phyloP scores from a whole-genome alignment of 2,797 vertebrate genomes.

The Todus mexicanus region DNA sequence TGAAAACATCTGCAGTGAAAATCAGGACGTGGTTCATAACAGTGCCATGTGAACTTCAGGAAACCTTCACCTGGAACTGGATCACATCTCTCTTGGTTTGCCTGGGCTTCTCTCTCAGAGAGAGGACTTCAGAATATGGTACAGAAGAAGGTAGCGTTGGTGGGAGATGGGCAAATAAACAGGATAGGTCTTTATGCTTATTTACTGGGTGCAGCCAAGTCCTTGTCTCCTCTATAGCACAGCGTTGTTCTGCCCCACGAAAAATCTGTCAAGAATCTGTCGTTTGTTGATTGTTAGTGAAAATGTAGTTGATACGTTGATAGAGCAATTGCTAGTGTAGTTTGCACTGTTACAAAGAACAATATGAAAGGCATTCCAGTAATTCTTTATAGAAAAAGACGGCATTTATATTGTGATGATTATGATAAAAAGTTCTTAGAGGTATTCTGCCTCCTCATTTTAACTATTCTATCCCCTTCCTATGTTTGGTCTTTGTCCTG shows the following conservation, averaged over 20 bases:
- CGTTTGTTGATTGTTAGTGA: not conserved
- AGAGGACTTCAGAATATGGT: not conserved
- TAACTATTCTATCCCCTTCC: not conserved
- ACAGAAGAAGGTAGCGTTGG: not conserved
- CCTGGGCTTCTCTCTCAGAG: not conserved
- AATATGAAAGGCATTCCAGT: not conserved
- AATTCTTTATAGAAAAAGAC: not conserved
- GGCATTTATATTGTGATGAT: too few relatives aligned
- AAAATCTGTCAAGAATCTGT: not conserved
- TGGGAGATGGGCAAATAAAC: not conserved
- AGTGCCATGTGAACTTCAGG: not conserved
- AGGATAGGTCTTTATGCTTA: not conserved
- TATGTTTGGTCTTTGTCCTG: not conserved
- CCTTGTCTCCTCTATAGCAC: not conserved
- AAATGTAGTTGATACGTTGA: not conserved
- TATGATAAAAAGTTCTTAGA: too few relatives aligned
- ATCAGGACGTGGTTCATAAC: not conserved
- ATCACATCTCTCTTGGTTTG: not conserved
- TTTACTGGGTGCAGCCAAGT: not conserved
- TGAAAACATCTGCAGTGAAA: not conserved
- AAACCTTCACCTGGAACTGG: not conserved
- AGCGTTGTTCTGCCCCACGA: not conserved
- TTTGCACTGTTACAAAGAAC: not conserved
- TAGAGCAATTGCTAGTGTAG: not conserved
- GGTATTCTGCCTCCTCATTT: not conserved